phyloP scores from a whole-genome alignment of 2,797 vertebrate genomes.

The Cuniculus paca region DNA sequence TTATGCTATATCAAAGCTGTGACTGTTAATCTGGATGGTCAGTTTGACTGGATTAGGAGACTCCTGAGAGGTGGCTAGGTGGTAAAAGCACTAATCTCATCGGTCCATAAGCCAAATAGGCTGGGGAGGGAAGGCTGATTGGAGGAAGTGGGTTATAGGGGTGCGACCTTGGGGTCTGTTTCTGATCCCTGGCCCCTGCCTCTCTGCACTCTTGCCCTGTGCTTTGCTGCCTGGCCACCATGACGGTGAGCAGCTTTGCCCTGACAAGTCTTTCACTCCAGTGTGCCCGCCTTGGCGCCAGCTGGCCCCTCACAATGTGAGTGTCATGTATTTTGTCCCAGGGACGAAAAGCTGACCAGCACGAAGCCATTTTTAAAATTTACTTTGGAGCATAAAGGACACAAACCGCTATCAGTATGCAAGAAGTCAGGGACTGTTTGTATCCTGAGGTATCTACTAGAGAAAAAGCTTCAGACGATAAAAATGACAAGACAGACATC shows the following conservation, averaged over 20 bases:
- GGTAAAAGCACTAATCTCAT: not conserved
- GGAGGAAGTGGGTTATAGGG: not conserved
- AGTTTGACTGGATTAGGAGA: not conserved
- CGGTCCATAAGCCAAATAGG: not conserved
- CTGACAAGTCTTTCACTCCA: not conserved
- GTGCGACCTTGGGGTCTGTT: not conserved
- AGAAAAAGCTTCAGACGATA: not conserved
- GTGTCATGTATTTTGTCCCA: not conserved
- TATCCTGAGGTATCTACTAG: not conserved
- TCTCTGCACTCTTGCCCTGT: not conserved
- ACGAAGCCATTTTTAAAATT: not conserved
- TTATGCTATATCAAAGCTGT: not conserved
- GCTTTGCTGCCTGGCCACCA: not conserved
- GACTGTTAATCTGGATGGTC: not conserved
- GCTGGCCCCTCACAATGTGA: not conserved
- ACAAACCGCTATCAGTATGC: not conserved
- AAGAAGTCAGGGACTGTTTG: not conserved
- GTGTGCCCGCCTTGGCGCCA: not conserved
- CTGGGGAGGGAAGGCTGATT: not conserved
- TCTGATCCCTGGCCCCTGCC: not conserved
- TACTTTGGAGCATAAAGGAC: not conserved
- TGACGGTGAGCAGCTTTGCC: not conserved
- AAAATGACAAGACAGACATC: constrained; percentile 10
- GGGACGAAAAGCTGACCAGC: not conserved
- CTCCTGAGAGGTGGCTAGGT: too few relatives aligned